phyloP scores from a whole-genome alignment of 2,888 invertebrate species.

The Nomada flava region DNA sequence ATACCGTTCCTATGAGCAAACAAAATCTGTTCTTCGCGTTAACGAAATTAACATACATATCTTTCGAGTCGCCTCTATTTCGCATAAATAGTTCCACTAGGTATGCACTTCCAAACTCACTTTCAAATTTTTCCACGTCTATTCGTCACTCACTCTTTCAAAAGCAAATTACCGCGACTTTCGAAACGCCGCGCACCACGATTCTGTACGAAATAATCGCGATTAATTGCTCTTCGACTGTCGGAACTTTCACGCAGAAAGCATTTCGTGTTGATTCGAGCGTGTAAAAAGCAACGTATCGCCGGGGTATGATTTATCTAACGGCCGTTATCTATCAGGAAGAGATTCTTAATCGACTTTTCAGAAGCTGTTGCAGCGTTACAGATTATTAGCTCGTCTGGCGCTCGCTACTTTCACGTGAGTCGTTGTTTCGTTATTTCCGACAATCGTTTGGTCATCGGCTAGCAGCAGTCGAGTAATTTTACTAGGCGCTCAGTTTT shows the following conservation, averaged over 20 bases:
- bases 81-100: neutral
- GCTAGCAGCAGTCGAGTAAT: neutral
- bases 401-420: conserved; percentile 9
- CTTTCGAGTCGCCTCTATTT: neutral
- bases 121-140: neutral
- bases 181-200: neutral
- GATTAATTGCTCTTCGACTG: conserved; percentile 1
- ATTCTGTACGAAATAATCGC: neutral
- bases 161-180: neutral
- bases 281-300: neutral
- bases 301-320: neutral
- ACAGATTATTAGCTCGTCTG: neutral
- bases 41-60: neutral
- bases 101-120: neutral
- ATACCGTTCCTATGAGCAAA: neutral
- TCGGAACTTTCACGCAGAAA: conserved; percentile 26
- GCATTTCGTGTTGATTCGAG: conserved; percentile 1
- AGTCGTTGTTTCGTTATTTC: conserved; percentile 17
- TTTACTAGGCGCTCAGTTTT: conserved; percentile 8
- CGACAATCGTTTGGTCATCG: neutral
- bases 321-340: neutral
- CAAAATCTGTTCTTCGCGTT: neutral
- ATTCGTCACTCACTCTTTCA: neutral
- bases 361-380: neutral
- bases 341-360: neutral